These are phyloP conservation scores for Adoxophyes honmai DNA, from an alignment of 1,140 invertebrate genomes.

Conservation along the genomic window DNA sequence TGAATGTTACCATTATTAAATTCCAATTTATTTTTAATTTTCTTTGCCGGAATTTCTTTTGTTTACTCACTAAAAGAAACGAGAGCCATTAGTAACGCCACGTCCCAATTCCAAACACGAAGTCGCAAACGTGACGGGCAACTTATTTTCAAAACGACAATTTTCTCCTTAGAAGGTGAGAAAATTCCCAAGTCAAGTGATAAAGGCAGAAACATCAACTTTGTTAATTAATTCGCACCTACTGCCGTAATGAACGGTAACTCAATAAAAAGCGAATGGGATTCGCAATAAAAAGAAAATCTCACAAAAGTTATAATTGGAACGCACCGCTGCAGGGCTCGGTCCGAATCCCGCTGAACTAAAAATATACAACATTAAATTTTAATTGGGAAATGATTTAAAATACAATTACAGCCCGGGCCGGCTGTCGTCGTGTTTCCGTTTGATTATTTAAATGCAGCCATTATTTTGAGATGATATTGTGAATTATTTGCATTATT, in stretches of 20 bases:
- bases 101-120: too few relatives aligned
- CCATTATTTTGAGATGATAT: constrained; percentile 2
- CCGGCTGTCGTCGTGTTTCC: constrained; percentile 5
- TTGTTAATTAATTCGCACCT: constrained; percentile 12
- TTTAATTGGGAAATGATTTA: constrained; percentile 12
- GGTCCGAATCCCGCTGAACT: not conserved
- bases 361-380: constrained; percentile 9
- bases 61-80: too few relatives aligned
- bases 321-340: constrained; percentile 5
- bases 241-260: not conserved
- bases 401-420: constrained; percentile 2
- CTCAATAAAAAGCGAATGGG: not conserved
- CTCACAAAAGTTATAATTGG: constrained; percentile 13
- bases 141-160: not conserved
- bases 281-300: constrained; percentile 10
- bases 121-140: too few relatives aligned
- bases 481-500: constrained; percentile 10
- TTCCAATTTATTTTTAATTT: too few relatives aligned
- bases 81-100: too few relatives aligned
- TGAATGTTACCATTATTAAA: too few relatives aligned
- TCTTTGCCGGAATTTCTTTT: too few relatives aligned
- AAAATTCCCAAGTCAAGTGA: not conserved
- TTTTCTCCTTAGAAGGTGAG: not conserved
- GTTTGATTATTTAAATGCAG: not conserved
- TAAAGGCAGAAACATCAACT: not conserved